These are phyloP conservation scores for Prunella himalayana DNA, from an alignment of 2,113 vertebrate genomes.

Conservation along the genomic window DNA sequence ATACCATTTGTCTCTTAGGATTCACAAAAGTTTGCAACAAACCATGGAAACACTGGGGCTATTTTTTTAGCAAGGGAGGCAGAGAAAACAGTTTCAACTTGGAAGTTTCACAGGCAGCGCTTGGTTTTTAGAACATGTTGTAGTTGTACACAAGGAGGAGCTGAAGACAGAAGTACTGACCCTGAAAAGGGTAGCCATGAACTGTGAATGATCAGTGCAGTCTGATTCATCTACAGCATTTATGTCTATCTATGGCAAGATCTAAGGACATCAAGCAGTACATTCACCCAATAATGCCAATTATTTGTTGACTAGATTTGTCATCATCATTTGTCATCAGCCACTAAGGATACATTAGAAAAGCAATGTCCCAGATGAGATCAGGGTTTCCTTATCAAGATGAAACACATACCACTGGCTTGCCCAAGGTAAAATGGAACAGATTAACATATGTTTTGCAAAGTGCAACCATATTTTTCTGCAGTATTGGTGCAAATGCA, in stretches of 20 bases:
- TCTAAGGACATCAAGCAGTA: neutral
- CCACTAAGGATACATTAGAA: neutral
- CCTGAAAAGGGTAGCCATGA: neutral
- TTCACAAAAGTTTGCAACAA: neutral
- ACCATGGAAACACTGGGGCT: neutral
- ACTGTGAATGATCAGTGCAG: neutral
- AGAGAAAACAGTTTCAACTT: neutral
- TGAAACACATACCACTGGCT: neutral
- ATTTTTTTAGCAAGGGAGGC: neutral
- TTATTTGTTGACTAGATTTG: neutral
- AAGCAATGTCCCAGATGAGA: neutral
- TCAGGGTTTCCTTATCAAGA: neutral
- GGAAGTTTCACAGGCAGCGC: neutral
- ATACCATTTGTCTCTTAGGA: neutral
- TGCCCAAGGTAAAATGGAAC: neutral
- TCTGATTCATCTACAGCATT: constrained; percentile 12
- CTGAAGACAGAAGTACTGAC: constrained; percentile 18
- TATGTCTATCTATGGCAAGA: neutral
- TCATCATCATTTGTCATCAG: neutral
- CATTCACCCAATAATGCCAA: neutral
- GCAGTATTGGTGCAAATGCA: neutral
- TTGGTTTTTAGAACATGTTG: neutral
- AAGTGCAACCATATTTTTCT: neutral
- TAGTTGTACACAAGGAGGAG: neutral
- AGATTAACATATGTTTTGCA: neutral